These are phyloP conservation scores for Hyles lineata DNA, from an alignment of 2,888 invertebrate genomes.

Conservation along the genomic window DNA sequence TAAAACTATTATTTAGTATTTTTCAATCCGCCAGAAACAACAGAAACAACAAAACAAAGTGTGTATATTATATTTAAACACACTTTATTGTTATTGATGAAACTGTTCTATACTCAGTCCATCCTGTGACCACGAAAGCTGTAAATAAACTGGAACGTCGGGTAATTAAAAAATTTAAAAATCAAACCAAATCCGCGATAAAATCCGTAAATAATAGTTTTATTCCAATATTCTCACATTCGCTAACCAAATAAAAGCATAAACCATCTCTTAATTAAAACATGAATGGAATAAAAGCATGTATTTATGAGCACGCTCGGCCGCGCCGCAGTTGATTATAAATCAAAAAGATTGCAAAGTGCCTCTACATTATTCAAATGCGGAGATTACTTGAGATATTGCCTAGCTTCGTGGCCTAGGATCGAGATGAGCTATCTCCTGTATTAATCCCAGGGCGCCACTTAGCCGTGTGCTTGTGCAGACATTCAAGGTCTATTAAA, in stretches of 20 bases:
- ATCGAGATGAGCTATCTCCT: conserved; percentile 15
- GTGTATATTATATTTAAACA: too few relatives aligned
- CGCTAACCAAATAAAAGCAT: background rate
- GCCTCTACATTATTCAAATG: conserved; percentile 28
- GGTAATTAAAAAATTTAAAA: too few relatives aligned
- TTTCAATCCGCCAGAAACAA: too few relatives aligned
- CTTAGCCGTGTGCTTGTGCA: conserved; percentile 6
- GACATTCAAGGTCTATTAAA: conserved; percentile 7
- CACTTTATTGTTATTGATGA: too few relatives aligned
- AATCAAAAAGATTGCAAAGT: conserved; percentile 25
- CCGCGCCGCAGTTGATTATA: conserved; percentile 10
- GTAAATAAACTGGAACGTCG: too few relatives aligned
- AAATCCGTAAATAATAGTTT: too few relatives aligned
- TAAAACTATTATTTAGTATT: too few relatives aligned
- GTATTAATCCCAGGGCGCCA: conserved; percentile 22
- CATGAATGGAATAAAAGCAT: conserved; percentile 9
- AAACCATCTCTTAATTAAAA: background rate
- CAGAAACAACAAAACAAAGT: too few relatives aligned
- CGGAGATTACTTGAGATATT: conserved; percentile 27
- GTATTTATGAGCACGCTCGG: background rate
- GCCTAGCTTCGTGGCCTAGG: conserved; percentile 19
- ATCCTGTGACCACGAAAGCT: too few relatives aligned
- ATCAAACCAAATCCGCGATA: too few relatives aligned
- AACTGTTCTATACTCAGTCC: too few relatives aligned
- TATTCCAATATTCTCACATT: too few relatives aligned